These are phyloP conservation scores for Acanthiza pusilla DNA, from an alignment of 2,797 vertebrate genomes.

Conservation along the genomic window DNA sequence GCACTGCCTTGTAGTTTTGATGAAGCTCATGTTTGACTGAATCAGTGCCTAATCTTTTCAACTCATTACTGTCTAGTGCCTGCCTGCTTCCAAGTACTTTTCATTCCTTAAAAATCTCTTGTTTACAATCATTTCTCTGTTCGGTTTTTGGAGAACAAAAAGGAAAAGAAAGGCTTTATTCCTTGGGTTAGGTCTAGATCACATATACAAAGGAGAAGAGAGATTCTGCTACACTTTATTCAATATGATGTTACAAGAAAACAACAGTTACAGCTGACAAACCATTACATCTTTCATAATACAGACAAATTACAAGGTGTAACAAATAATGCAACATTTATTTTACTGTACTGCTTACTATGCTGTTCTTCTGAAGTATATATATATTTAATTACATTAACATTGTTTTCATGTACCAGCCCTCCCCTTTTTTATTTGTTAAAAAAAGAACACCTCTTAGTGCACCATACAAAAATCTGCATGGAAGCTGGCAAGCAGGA, in stretches of 20 bases:
- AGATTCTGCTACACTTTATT: slow-evolving; percentile 86
- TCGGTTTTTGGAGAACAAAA: not conserved
- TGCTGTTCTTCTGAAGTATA: slow-evolving; percentile 72
- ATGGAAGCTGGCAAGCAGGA: slow-evolving; percentile 73
- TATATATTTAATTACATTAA: slow-evolving; percentile 76
- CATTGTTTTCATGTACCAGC: slow-evolving; percentile 76
- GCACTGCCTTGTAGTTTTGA: not conserved
- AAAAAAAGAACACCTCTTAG: slow-evolving; percentile 78
- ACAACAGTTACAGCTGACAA: slow-evolving; percentile 92
- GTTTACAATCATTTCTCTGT: not conserved
- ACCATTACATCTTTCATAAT: slow-evolving; percentile 94
- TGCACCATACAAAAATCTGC: slow-evolving; percentile 80
- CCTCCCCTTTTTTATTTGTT: slow-evolving; percentile 63
- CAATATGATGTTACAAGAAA: slow-evolving; percentile 89
- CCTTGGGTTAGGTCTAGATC: not conserved
- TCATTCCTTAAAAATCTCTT: slow-evolving; percentile 9
- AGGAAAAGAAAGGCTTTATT: not conserved
- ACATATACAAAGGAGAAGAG: slow-evolving; percentile 28
- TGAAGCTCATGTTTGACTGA: slow-evolving; percentile 9
- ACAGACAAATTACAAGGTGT: slow-evolving; percentile 90
- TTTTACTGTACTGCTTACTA: slow-evolving; percentile 81
- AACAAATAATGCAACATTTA: slow-evolving; percentile 91
- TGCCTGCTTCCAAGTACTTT: not conserved
- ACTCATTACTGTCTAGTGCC: not conserved
- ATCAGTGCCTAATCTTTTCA: not conserved